A percentile compares a stretch with the other conserved stretches of the same genome.
Conservation (phyloP, 2,888 invertebrate genomes). For the Nezara viridula region DNA sequence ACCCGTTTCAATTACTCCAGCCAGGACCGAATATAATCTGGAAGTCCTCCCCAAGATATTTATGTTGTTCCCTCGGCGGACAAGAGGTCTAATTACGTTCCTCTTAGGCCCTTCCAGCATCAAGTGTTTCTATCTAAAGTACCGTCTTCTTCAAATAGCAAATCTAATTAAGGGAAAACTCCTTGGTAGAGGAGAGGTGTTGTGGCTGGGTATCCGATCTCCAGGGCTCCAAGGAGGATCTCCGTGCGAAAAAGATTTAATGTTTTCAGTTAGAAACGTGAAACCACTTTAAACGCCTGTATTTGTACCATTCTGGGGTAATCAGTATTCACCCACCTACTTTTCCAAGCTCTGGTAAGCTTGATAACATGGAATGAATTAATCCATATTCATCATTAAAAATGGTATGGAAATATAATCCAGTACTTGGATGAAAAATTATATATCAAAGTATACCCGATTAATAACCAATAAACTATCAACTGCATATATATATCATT, state of each 20-base stretch:
- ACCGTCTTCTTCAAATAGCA: slow-evolving; percentile 42
- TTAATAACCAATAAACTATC: too few species aligned
- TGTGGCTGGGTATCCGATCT: not conserved
- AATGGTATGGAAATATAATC: too few species aligned
- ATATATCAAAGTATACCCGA: too few species aligned
- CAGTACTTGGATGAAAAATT: too few species aligned
- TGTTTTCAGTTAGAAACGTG: not conserved
- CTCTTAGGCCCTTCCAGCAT: not conserved
- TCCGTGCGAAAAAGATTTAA: not conserved
- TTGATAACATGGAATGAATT: not conserved
- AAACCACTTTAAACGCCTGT: not conserved
- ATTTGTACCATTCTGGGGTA: not conserved
- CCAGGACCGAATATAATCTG: slow-evolving; percentile 53
- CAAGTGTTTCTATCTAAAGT: slow-evolving; percentile 49
- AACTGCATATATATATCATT: too few species aligned
- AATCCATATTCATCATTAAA: not conserved
- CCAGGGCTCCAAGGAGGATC: not conserved
- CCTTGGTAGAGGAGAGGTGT: slow-evolving; percentile 2
- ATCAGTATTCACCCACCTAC: not conserved
- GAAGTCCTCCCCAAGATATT: slow-evolving; percentile 47
- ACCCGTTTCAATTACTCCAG: slow-evolving; percentile 57
- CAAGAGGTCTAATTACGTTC: slow-evolving; percentile 54
- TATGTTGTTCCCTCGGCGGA: slow-evolving; percentile 31
- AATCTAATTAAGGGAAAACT: slow-evolving; percentile 39
- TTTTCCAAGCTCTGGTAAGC: not conserved